These are phyloP conservation scores for Drosophila tanythrix DNA, from an alignment of 2,888 invertebrate species.

Conservation along the genomic window DNA sequence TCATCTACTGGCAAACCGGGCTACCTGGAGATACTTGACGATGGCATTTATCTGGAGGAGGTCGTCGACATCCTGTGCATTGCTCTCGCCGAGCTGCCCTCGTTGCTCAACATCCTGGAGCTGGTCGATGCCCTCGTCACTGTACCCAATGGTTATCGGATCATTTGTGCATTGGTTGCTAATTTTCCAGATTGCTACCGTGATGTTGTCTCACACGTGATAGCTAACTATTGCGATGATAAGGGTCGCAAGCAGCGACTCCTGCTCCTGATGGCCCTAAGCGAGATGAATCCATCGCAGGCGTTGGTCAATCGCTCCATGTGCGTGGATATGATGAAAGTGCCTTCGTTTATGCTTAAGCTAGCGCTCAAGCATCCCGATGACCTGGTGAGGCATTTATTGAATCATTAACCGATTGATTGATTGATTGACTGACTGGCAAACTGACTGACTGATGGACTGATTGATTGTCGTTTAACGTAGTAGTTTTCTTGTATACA, in stretches of 20 bases:
- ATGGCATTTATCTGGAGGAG: constrained; percentile 97
- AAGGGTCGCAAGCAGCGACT: constrained; percentile 91
- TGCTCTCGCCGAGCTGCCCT: constrained; percentile 95
- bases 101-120: constrained; percentile 92
- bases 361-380: constrained; percentile 90
- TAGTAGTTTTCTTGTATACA: neutral
- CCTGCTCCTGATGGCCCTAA: constrained; percentile 91
- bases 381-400: constrained; percentile 86
- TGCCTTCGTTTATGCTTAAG: constrained; percentile 95
- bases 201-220: constrained; percentile 94
- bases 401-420: neutral
- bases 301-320: constrained; percentile 93
- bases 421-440: neutral
- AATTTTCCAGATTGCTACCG: constrained; percentile 97
- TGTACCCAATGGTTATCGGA: constrained; percentile 94
- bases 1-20: constrained; percentile 4
- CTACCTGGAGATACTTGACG: constrained; percentile 96
- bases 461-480: neutral
- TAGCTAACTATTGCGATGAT: constrained; percentile 94
- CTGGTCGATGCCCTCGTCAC: constrained; percentile 94
- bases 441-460: neutral
- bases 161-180: constrained; percentile 96
- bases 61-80: constrained; percentile 97
- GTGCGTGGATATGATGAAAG: constrained; percentile 94
- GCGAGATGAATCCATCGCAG: constrained; percentile 95